phyloP scores from a whole-genome alignment of 2,113 vertebrate genomes.

The Phoxinus phoxinus region DNA sequence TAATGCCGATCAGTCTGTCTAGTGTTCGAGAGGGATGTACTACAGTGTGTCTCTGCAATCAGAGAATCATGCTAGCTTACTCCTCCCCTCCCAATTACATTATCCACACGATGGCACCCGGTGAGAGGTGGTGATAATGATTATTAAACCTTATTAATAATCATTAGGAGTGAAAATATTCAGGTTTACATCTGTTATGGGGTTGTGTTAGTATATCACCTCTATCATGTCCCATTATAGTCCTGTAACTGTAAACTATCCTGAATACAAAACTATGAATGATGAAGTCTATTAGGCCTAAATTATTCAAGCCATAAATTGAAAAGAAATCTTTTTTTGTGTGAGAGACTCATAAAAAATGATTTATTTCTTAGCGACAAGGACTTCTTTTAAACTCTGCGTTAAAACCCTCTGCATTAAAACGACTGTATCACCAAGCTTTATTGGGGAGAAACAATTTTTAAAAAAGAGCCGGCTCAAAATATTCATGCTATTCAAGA shows the following conservation, averaged over 20 bases:
- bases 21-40: neutral
- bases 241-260: conserved; percentile 10
- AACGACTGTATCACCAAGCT: neutral
- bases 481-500: conserved; percentile 28
- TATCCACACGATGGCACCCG: neutral
- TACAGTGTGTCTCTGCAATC: neutral
- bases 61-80: neutral
- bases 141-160: conserved; percentile 15
- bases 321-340: conserved; percentile 14
- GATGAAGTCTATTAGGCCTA: conserved; percentile 15
- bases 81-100: neutral
- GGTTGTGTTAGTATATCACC: neutral
- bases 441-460: neutral
- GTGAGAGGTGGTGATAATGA: conserved; percentile 13
- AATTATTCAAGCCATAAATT: conserved; percentile 26
- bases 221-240: neutral
- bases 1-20: neutral
- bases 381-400: neutral
- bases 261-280: neutral
- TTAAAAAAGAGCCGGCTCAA: neutral
- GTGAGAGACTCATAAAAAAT: neutral
- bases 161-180: neutral
- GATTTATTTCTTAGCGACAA: conserved; percentile 9
- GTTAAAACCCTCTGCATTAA: neutral
- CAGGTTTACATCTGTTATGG: conserved; percentile 14